Conservation (phyloP, 2,888 invertebrate genomes). For the Tetragonisca angustula region DNA sequence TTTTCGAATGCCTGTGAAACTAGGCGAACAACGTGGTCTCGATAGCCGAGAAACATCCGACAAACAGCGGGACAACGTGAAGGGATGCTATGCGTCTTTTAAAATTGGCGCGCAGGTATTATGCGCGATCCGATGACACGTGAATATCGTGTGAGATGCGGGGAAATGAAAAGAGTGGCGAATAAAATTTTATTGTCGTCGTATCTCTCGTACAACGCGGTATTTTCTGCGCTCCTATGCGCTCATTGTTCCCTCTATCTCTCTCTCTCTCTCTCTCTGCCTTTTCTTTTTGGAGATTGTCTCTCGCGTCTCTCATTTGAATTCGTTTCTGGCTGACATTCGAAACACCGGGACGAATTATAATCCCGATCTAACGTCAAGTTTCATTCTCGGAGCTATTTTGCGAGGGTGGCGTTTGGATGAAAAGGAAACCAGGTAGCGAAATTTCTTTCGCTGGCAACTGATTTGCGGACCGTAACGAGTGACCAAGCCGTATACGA, state of each 20-base stretch:
- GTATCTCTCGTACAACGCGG: conserved; percentile 8
- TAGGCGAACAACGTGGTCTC: neutral
- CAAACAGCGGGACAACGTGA: neutral
- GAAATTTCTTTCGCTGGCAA: too few species aligned
- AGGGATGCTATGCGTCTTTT: neutral
- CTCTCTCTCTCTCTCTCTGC: neutral
- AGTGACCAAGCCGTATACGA: too few species aligned
- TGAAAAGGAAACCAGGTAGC: too few species aligned
- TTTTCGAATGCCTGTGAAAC: neutral
- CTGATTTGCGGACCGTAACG: too few species aligned
- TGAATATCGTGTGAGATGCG: conserved; percentile 7
- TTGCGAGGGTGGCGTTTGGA: too few species aligned
- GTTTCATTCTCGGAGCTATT: too few species aligned
- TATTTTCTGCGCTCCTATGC: neutral
- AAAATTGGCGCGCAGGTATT: conserved; percentile 4
- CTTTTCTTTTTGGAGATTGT: too few species aligned
- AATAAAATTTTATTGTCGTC: conserved; percentile 31
- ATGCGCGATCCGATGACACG: neutral
- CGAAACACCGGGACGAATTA: too few species aligned
- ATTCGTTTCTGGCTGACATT: too few species aligned
- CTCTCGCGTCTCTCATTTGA: too few species aligned
- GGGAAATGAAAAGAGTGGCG: neutral
- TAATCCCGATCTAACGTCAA: too few species aligned
- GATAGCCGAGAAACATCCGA: neutral
- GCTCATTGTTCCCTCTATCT: neutral